These are phyloP conservation scores for Orthonevra nobilis DNA, from an alignment of 2,888 invertebrate genomes.

Conservation along the genomic window DNA sequence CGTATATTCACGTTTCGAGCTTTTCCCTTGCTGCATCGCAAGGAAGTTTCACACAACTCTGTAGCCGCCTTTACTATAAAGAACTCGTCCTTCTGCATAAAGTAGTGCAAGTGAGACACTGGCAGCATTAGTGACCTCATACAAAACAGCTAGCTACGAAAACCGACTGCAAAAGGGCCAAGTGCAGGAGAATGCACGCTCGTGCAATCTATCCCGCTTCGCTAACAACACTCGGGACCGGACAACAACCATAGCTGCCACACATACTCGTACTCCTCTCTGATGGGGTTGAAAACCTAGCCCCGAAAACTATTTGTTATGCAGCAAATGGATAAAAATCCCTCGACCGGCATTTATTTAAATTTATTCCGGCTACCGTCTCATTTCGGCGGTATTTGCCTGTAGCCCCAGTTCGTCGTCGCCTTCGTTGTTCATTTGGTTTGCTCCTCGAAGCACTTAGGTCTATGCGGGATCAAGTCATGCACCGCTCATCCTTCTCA, in stretches of 20 bases:
- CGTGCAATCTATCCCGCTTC: conserved; percentile 29
- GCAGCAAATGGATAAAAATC: conserved; percentile 80
- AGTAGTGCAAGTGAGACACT: conserved; percentile 40
- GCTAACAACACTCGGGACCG: conserved; percentile 52
- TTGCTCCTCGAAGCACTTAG: too few relatives aligned
- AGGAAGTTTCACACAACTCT: conserved; percentile 32
- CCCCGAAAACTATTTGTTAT: conserved; percentile 76
- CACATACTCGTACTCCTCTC: neutral
- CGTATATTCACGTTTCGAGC: conserved; percentile 35
- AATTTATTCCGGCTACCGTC: conserved; percentile 80
- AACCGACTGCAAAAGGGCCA: conserved; percentile 48
- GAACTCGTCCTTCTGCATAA: conserved; percentile 42
- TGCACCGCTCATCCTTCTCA: conserved; percentile 42
- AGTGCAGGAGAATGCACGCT: conserved; percentile 26
- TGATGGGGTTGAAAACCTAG: conserved; percentile 58
- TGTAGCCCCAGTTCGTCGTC: conserved; percentile 53
- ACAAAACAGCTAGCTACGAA: conserved; percentile 57
- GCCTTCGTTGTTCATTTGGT: conserved; percentile 48
- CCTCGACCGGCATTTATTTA: conserved; percentile 80
- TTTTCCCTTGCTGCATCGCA: conserved; percentile 5
- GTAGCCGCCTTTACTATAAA: conserved; percentile 6
- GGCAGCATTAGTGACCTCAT: conserved; percentile 63
- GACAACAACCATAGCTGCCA: conserved; percentile 34
- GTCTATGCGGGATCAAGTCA: conserved; percentile 22
- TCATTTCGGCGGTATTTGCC: conserved; percentile 78